These are phyloP conservation scores for Craterocephalus amniculus DNA, from an alignment of 2,797 vertebrate species.

Conservation along the genomic window DNA sequence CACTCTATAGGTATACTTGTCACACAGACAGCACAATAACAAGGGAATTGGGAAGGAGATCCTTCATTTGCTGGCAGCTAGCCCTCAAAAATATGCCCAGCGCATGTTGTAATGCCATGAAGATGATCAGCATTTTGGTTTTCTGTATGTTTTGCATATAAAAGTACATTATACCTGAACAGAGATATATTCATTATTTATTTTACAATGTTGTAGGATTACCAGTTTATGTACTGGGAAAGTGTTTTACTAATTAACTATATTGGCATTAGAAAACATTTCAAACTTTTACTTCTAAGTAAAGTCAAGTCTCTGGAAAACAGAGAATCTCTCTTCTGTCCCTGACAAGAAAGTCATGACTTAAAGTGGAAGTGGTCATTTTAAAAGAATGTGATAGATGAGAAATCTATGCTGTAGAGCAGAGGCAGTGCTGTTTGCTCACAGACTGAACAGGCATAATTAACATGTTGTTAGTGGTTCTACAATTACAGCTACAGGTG, in stretches of 20 bases:
- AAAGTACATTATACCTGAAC: neutral
- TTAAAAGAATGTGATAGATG: slow-evolving; percentile 72
- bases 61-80: slow-evolving; percentile 88
- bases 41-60: slow-evolving; percentile 98
- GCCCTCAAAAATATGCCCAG: slow-evolving; percentile 82
- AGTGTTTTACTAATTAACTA: slow-evolving; percentile 17
- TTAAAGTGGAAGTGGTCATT: slow-evolving; percentile 58
- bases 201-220: slow-evolving; percentile 1
- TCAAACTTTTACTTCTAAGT: slow-evolving; percentile 41
- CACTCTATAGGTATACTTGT: slow-evolving; percentile 91
- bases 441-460: slow-evolving; percentile 9
- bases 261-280: slow-evolving; percentile 39
- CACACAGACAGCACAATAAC: slow-evolving; percentile 90
- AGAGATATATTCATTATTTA: neutral
- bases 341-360: slow-evolving; percentile 62
- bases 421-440: no score
- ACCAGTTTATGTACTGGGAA: neutral
- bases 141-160: slow-evolving; percentile 24
- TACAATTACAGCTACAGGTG: neutral
- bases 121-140: slow-evolving; percentile 26
- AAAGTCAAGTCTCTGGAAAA: slow-evolving; percentile 69
- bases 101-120: slow-evolving; percentile 33
- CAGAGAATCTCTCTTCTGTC: slow-evolving; percentile 62
- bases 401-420: slow-evolving; percentile 65
- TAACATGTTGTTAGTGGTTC: neutral